Percentiles rank a stretch among this genome's conserved stretches.
phyloP scores from a whole-genome alignment of 2,888 invertebrate species.

The Malthinus flaveolus region DNA sequence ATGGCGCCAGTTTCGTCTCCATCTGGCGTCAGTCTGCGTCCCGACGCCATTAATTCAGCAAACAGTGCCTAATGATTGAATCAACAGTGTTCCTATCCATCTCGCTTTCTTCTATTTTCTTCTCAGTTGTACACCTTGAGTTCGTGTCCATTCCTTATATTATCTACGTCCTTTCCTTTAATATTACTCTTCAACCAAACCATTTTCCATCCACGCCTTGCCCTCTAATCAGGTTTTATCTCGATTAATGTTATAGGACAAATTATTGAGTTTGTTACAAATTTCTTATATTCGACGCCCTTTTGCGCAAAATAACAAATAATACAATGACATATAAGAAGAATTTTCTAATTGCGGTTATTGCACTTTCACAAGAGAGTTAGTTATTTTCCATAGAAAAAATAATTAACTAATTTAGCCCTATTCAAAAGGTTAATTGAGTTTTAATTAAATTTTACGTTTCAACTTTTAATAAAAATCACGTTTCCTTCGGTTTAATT shows the following conservation, averaged over 20 bases:
- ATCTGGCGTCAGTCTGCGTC: conserved; percentile 51
- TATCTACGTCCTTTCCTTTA: conserved; percentile 25
- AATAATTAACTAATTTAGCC: too few relatives aligned
- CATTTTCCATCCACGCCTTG: conserved; percentile 12
- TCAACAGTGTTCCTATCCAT: conserved; percentile 52
- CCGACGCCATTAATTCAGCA: conserved; percentile 55
- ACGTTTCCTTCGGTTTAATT: too few relatives aligned
- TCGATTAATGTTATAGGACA: conserved; percentile 15
- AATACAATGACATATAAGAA: neutral
- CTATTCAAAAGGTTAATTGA: too few relatives aligned
- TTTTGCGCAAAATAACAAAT: neutral
- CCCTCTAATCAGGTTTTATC: conserved; percentile 17
- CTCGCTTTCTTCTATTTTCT: conserved; percentile 18
- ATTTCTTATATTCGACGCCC: conserved; percentile 5
- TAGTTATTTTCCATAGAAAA: too few relatives aligned
- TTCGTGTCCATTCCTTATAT: conserved; percentile 13
- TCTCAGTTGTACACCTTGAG: conserved; percentile 23
- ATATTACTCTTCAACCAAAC: conserved; percentile 14
- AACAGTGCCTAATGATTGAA: conserved; percentile 56
- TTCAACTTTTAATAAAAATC: too few relatives aligned
- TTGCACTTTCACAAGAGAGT: neutral
- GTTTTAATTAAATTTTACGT: too few relatives aligned
- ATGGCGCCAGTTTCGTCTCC: conserved; percentile 41
- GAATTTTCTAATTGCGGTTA: neutral
- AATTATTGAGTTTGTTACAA: conserved; percentile 16